Conservation (phyloP, 2,113 vertebrate genomes). For the Hippotragus niger region DNA sequence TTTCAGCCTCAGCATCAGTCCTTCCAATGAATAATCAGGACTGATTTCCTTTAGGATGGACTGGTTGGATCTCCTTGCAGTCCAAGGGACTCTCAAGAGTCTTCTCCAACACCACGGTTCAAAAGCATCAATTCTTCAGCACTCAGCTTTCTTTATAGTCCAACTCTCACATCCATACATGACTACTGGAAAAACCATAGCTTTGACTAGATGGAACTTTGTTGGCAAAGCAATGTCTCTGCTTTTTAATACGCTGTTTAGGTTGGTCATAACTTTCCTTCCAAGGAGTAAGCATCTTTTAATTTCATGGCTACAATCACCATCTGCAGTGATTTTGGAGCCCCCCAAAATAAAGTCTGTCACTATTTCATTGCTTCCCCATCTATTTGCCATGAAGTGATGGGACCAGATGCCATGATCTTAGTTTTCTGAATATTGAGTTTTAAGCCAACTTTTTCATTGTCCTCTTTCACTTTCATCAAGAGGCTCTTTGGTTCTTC, state of each 20-base stretch:
- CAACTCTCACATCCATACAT: not conserved
- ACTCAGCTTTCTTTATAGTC: not conserved
- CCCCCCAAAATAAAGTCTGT: rapidly evolving
- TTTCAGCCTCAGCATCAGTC: not conserved
- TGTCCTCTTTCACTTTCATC: not conserved
- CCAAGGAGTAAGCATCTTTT: not conserved
- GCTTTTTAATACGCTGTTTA: not conserved
- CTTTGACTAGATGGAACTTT: no score
- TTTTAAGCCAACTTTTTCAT: not conserved
- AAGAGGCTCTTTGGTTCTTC: not conserved
- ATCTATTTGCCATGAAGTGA: not conserved
- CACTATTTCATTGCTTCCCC: not conserved
- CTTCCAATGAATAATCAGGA: not conserved
- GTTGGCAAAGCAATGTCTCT: no score
- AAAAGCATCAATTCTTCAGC: not conserved
- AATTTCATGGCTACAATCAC: not conserved
- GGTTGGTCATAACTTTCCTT: not conserved
- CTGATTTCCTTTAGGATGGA: not conserved
- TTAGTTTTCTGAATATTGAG: not conserved
- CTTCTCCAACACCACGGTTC: not conserved
- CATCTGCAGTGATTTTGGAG: not conserved
- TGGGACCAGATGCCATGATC: not conserved
- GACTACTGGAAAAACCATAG: no score
- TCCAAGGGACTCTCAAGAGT: not conserved
- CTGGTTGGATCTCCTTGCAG: not conserved